A percentile compares a stretch with the other conserved stretches of the same genome.
phyloP scores from a whole-genome alignment of 1,140 invertebrate species.

The Paracyclopina nana region DNA sequence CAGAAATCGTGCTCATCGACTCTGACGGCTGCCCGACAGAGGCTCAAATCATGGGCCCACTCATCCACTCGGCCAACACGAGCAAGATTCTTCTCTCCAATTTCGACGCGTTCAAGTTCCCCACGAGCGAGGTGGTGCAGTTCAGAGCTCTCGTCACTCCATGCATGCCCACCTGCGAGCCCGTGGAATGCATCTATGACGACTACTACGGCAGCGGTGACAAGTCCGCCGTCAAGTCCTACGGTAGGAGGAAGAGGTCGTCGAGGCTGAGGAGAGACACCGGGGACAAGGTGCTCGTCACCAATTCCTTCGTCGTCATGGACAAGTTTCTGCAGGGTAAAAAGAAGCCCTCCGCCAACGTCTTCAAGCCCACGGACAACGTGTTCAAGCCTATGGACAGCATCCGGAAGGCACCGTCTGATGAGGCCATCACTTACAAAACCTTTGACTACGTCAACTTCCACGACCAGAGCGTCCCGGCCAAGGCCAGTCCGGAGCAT shows the following conservation, averaged over 20 bases:
- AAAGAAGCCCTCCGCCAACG: conserved; percentile 16
- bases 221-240: conserved; percentile 25
- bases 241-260: conserved; percentile 26
- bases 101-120: conserved; percentile 37
- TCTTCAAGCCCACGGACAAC: conserved; percentile 13
- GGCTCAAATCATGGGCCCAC: conserved; percentile 30
- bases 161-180: conserved; percentile 32
- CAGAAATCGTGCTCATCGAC: conserved; percentile 33
- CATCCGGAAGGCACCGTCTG: conserved; percentile 4
- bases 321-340: conserved; percentile 28
- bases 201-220: conserved; percentile 28
- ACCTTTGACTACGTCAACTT: conserved; percentile 9
- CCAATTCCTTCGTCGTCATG: conserved; percentile 29
- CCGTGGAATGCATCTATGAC: conserved; percentile 28
- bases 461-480: background rate
- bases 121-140: conserved; percentile 34
- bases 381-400: conserved; percentile 12
- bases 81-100: conserved; percentile 28
- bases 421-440: conserved; percentile 2
- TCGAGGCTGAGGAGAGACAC: background rate
- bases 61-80: conserved; percentile 23
- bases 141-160: conserved; percentile 35
- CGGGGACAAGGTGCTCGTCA: conserved; percentile 27
- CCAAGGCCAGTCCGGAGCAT: background rate
- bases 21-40: conserved; percentile 33